A percentile compares a stretch with the other conserved stretches of the same genome.
phyloP scores from a whole-genome alignment of 1,140 invertebrate species.

The Cydia strobilella region DNA sequence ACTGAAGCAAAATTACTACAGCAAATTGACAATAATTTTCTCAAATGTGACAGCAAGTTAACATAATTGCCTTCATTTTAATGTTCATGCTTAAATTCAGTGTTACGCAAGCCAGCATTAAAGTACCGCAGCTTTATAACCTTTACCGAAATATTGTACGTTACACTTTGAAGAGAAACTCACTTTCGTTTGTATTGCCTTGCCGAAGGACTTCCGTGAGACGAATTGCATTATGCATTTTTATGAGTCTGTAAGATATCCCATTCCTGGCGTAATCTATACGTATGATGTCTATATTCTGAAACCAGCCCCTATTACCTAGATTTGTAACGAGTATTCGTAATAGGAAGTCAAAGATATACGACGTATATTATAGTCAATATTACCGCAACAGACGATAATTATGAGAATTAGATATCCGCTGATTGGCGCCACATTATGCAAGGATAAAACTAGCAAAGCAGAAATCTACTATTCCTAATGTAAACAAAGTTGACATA shows the following conservation, averaged over 20 bases:
- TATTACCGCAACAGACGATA: too few relatives aligned
- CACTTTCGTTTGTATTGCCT: constrained; percentile 17
- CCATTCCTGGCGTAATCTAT: not conserved
- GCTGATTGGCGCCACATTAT: too few relatives aligned
- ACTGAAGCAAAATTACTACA: constrained; percentile 19
- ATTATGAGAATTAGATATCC: too few relatives aligned
- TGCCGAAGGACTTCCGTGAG: constrained; percentile 4
- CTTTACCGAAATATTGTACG: constrained; percentile 29
- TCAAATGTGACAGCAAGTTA: constrained; percentile 22
- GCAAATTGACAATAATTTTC: constrained; percentile 22
- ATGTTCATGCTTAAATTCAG: constrained; percentile 17
- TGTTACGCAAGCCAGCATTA: constrained; percentile 19
- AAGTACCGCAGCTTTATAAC: constrained; percentile 29
- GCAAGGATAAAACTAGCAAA: not conserved
- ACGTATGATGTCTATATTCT: not conserved
- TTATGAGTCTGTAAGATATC: not conserved
- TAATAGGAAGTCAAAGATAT: too few relatives aligned
- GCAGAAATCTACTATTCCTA: not conserved
- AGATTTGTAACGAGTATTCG: too few relatives aligned
- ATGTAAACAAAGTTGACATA: not conserved
- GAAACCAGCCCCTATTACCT: not conserved
- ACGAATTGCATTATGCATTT: not conserved
- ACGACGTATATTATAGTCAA: too few relatives aligned
- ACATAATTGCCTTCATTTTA: constrained; percentile 19
- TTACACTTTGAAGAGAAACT: constrained; percentile 16